These are phyloP conservation scores for Drosophila grimshawi DNA, from an alignment of 1,140 invertebrate species.

Conservation along the genomic window DNA sequence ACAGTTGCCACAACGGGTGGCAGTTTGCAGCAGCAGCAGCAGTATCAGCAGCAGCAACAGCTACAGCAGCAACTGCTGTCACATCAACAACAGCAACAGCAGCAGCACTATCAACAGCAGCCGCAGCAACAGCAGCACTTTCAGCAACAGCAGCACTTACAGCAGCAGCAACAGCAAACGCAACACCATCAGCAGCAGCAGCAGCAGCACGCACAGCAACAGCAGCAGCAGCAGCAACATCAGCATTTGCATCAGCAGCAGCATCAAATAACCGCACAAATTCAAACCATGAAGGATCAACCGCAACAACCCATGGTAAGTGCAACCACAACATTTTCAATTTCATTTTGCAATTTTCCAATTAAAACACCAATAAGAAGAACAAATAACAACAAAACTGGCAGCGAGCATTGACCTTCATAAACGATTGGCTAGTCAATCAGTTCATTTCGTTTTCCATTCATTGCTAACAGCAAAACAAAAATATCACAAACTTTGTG, in stretches of 20 bases:
- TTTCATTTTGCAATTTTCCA: slow-evolving; percentile 32
- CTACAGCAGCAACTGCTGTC: slow-evolving; percentile 63
- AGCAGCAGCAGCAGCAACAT: slow-evolving; percentile 62
- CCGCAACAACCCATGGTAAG: slow-evolving; percentile 84
- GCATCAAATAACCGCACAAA: slow-evolving; percentile 84
- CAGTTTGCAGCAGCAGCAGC: slow-evolving; percentile 54
- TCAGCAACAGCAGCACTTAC: slow-evolving; percentile 60
- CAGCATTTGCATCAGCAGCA: slow-evolving; percentile 81
- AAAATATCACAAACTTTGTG: slow-evolving; percentile 20
- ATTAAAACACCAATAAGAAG: slow-evolving; percentile 35
- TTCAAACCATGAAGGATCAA: slow-evolving; percentile 84
- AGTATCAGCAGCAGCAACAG: slow-evolving; percentile 60
- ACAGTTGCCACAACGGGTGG: slow-evolving; percentile 41
- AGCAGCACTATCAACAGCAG: slow-evolving; percentile 66
- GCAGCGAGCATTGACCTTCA: slow-evolving; percentile 66
- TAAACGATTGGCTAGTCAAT: slow-evolving; percentile 42
- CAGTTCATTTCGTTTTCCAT: slow-evolving; percentile 62
- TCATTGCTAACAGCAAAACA: slow-evolving; percentile 41
- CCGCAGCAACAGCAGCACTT: slow-evolving; percentile 55
- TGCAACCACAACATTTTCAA: slow-evolving; percentile 10
- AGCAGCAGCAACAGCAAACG: slow-evolving; percentile 58
- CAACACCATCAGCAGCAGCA: slow-evolving; percentile 53
- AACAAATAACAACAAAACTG: slow-evolving; percentile 5
- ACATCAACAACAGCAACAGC: slow-evolving; percentile 63
- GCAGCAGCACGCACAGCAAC: slow-evolving; percentile 60